Conservation (phyloP, 2,797 vertebrate genomes). For the Pangasius mekongensis region DNA sequence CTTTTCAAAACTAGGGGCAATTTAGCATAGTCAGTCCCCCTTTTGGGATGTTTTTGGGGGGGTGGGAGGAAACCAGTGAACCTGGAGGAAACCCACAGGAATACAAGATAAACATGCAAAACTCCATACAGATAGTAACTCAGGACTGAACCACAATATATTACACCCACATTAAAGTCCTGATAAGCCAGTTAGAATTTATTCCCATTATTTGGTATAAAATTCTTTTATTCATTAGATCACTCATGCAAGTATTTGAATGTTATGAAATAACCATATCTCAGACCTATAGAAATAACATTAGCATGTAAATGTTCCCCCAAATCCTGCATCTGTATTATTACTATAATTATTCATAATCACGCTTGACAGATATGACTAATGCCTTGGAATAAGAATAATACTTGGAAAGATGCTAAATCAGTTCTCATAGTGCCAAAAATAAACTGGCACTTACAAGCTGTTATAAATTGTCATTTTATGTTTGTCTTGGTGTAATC, state of each 20-base stretch:
- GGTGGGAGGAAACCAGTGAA: neutral
- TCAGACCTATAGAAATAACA: neutral
- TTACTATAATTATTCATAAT: constrained; percentile 18
- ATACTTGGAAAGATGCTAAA: constrained; percentile 12
- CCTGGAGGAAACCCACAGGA: neutral
- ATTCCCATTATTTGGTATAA: neutral
- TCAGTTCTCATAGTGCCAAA: constrained; percentile 13
- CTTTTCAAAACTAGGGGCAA: neutral
- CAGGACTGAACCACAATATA: neutral
- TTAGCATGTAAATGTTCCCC: neutral
- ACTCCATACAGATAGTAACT: neutral
- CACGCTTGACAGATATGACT: constrained; percentile 17
- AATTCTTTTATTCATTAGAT: neutral
- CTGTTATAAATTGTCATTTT: constrained; percentile 13
- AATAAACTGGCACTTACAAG: constrained; percentile 3
- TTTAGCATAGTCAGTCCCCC: neutral
- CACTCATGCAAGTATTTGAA: neutral
- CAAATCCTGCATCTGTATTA: neutral
- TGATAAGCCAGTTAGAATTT: neutral
- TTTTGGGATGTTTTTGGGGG: neutral
- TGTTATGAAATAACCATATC: neutral
- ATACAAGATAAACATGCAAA: neutral
- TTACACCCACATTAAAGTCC: neutral
- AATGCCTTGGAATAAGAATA: too few relatives aligned
- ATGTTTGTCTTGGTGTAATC: constrained; percentile 3